Evolutionary conservation across 2,888 invertebrate species (phyloP).

Genomic region (Gastracanthus pulcherrimus): DNA sequence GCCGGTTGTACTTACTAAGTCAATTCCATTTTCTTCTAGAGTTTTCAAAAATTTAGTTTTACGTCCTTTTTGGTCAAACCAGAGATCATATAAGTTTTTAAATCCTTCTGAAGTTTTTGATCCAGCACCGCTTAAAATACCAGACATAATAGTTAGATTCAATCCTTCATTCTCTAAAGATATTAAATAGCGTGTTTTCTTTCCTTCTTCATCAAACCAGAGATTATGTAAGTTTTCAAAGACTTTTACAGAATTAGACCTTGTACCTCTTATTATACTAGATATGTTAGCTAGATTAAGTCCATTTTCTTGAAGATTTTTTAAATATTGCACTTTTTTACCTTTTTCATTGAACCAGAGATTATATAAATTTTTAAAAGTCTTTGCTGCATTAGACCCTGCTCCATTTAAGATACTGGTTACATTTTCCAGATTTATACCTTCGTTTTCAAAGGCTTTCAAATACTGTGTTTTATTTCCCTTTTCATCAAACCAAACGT

Average conservation of each 20-base stretch:
- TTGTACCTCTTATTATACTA: conserved; percentile 62
- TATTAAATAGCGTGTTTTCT: conserved; percentile 40
- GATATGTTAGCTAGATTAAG: conserved; percentile 62
- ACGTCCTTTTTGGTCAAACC: conserved; percentile 62
- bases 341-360: conserved; percentile 66
- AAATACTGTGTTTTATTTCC: conserved; percentile 53
- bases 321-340: conserved; percentile 53
- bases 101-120: conserved; percentile 64
- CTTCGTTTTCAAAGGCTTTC: conserved; percentile 54
- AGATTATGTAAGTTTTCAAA: conserved; percentile 65
- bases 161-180: conserved; percentile 60
- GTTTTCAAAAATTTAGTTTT: conserved; percentile 51
- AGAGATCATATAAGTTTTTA: conserved; percentile 66
- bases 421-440: conserved; percentile 61
- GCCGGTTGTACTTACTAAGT: conserved; percentile 55
- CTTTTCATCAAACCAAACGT: conserved; percentile 61
- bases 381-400: conserved; percentile 62
- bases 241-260: conserved; percentile 61
- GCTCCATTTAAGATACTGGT: conserved; percentile 63
- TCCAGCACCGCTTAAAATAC: conserved; percentile 62
- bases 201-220: conserved; percentile 63
- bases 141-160: conserved; percentile 61
- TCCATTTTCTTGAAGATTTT: conserved; percentile 55
- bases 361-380: conserved; percentile 67
- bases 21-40: conserved; percentile 26